phyloP scores from a whole-genome alignment of 2,113 vertebrate species.

The mouse (Mus musculus) region DNA sequence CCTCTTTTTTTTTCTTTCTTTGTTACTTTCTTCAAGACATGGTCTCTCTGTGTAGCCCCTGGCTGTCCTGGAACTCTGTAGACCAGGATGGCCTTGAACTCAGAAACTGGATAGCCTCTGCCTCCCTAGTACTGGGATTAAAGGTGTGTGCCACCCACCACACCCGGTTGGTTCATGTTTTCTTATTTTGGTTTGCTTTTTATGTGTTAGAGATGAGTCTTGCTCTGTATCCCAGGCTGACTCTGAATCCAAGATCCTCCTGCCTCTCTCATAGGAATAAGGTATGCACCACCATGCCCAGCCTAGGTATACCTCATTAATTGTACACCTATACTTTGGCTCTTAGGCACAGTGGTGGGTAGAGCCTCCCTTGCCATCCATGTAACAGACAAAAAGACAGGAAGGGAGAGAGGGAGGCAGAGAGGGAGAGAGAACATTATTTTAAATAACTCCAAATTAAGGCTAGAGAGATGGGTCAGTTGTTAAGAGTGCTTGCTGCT shows the following conservation, averaged over 20 bases:
- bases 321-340: background rate
- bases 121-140: background rate
- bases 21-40: background rate
- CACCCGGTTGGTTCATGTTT: background rate
- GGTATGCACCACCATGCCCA: no score
- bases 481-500: background rate
- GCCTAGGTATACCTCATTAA: background rate
- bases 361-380: background rate
- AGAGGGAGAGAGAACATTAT: background rate
- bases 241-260: background rate
- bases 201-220: background rate
- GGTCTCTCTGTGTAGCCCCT: background rate
- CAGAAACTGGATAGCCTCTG: background rate
- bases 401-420: background rate
- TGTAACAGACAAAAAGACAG: background rate
- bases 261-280: background rate
- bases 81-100: background rate
- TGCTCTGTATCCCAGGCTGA: background rate
- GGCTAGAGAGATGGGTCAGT: background rate
- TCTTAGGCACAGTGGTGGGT: background rate
- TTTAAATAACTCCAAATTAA: slow-evolving; percentile 49
- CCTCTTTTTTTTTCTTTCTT: background rate
- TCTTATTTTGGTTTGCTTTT: background rate
- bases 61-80: background rate
- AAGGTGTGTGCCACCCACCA: background rate